Conservation (phyloP, 2,888 invertebrate genomes). For the Rhabditophanes sp. region DNA sequence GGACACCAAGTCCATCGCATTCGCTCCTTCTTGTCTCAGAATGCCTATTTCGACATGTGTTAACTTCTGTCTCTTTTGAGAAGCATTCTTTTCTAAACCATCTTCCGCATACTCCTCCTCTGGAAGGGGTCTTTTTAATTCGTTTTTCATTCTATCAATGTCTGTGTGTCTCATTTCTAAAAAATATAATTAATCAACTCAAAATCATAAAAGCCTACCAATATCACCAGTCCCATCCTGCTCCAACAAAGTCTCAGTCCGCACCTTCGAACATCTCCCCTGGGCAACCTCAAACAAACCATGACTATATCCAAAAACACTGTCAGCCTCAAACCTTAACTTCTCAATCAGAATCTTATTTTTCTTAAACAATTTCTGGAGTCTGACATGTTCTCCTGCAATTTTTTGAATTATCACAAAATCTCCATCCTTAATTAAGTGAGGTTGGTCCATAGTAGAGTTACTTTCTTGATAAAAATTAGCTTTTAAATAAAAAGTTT, state of each 20-base stretch:
- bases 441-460: no score
- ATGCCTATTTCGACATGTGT: conserved; percentile 21
- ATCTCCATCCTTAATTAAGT: conserved; percentile 7
- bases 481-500: background rate
- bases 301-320: conserved; percentile 26
- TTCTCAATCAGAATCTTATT: conserved; percentile 28
- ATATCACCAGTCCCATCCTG: conserved; percentile 4
- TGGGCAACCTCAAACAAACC: conserved; percentile 29
- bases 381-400: conserved; percentile 28
- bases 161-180: conserved; percentile 6
- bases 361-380: conserved; percentile 19
- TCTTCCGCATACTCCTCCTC: no score
- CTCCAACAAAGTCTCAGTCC: no score
- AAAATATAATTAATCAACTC: background rate
- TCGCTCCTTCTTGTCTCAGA: conserved; percentile 22
- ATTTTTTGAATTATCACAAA: conserved; percentile 17
- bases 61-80: conserved; percentile 15
- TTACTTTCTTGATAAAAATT: conserved; percentile 1
- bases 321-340: conserved; percentile 19
- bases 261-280: no score
- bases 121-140: no score
- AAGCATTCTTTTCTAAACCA: conserved; percentile 1
- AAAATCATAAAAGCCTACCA: background rate
- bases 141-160: no score
- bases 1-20: conserved; percentile 16